Base-by-base conservation (phyloP, 92 coral and sea anemone species). In the Epizoanthus rinbou region DNA sequence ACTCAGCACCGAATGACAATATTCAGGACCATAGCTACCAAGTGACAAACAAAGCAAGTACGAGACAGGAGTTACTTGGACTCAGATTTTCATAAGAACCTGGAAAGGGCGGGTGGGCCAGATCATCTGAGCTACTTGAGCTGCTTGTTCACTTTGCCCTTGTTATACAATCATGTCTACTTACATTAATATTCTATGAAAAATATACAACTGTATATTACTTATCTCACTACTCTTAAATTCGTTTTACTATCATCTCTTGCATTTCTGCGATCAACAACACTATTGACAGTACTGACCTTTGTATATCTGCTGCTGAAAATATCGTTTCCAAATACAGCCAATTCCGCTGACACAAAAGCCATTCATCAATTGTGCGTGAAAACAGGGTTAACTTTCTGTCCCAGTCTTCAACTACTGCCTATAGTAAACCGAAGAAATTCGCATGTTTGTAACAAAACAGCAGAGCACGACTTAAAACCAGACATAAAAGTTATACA, bases 301-400 rank as follows among this genome's bases (percentile, higher is more conserved):
- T 96, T 74, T 96, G 98, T 41, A 96, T 96, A 76, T 96, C 99
- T 35, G 99, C 94, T 9, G 99, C 99, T 8, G 99, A 80, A 87
- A 96, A 96, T 68, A 96, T 96, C 22, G 97, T 92, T 71, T 96
- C 98, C 69, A 96, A 72, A 90, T 96, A 96, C 73, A 96, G 88
- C 99, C 99, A 96, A 90, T 94, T 93, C 5, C 98, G 92, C 71
- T 96, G 99, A 67, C 99, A 96, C 57, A 87, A 87, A 33, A 96
- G 92, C 99, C 99, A 96, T 53, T 96, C 99, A 57, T 96, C 99
- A 75, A 96, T 65, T 16, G 99, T 96, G 35, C 98, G 92, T 18
- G 99, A 91, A 89, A 96, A 96, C 72, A 96, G 89, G 14, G 82
- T 59, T 50, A 96, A 85, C 75, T 96, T 96, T 45, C 99, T 86